A percentile compares a stretch with the other conserved stretches of the same genome.
Evolutionary conservation across 2,113 vertebrate species (phyloP).

Genomic region (Pelobates fuscus): DNA sequence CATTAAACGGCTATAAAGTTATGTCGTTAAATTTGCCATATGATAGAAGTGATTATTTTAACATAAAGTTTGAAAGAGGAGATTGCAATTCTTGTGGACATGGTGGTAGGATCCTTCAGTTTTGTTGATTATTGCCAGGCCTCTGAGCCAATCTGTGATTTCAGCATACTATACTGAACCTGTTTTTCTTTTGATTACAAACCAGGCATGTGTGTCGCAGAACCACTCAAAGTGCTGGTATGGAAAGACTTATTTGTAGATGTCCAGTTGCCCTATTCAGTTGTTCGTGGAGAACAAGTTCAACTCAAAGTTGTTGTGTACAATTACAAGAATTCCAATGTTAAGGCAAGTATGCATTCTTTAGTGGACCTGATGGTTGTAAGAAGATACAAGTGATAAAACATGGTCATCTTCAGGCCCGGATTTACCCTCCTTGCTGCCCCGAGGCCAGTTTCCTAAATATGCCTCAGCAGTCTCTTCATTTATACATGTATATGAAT

Average conservation of each 20-base stretch:
- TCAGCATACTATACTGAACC: neutral
- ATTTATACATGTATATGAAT: too few species aligned
- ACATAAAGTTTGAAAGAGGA: too few species aligned
- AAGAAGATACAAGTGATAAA: neutral
- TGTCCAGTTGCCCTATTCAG: slow-evolving; percentile 83
- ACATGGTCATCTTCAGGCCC: neutral
- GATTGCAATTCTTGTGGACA: too few species aligned
- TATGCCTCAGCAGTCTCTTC: too few species aligned
- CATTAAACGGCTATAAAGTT: too few species aligned
- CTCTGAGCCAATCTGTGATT: too few species aligned
- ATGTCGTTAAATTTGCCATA: too few species aligned
- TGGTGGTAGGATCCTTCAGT: too few species aligned
- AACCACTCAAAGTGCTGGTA: slow-evolving; percentile 70
- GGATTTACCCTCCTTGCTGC: neutral
- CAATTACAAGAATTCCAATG: slow-evolving; percentile 66
- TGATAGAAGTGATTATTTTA: too few species aligned
- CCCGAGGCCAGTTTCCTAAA: neutral
- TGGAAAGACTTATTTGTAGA: slow-evolving; percentile 77
- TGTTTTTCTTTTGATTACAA: neutral
- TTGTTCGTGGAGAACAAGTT: slow-evolving; percentile 90
- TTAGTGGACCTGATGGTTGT: neutral
- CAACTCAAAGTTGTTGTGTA: slow-evolving; percentile 84
- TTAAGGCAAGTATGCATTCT: slow-evolving; percentile 56
- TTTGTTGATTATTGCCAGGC: too few species aligned
- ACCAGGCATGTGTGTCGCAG: slow-evolving; percentile 84